Percentiles rank a stretch among this genome's conserved stretches.
These are phyloP conservation scores for Crossaster papposus DNA, from an alignment of 53 echinoderm and acorn worm species.

Conservation along the genomic window DNA sequence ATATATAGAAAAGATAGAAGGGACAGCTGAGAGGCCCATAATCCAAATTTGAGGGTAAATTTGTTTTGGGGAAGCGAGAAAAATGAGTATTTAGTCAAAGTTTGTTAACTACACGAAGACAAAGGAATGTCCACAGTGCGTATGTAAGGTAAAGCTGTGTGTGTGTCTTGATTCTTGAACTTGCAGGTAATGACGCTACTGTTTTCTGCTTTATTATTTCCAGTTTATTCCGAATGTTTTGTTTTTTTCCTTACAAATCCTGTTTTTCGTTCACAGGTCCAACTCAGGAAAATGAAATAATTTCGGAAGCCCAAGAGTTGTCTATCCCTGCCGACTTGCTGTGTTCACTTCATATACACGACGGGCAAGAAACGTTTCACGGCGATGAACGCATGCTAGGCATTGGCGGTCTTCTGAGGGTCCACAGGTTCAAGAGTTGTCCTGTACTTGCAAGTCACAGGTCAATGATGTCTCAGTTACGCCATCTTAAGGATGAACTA, in stretches of 20 bases:
- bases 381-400: conserved; percentile 7
- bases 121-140: no score
- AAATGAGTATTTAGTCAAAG: no score
- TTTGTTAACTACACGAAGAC: no score
- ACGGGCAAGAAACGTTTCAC: not conserved
- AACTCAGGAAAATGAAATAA: not conserved
- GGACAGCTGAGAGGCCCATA: no score
- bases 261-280: conserved; percentile 18
- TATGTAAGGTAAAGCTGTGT: no score
- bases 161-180: no score
- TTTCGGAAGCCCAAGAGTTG: not conserved
- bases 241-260: not conserved
- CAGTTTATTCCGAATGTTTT: not conserved
- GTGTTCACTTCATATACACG: conserved; percentile 39
- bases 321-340: conserved; percentile 17
- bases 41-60: no score
- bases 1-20: no score
- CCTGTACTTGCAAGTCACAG: conserved; percentile 11
- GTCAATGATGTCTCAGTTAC: not conserved
- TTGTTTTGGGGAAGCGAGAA: no score
- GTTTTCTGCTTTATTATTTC: no score
- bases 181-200: no score
- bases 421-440: conserved; percentile 20
- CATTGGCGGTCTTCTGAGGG: conserved; percentile 29
- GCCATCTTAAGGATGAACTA: no score